A percentile compares a stretch with the other conserved stretches of the same genome.
These are phyloP conservation scores for Papilio xuthus DNA, from an alignment of 1,140 invertebrate genomes.

Conservation along the genomic window DNA sequence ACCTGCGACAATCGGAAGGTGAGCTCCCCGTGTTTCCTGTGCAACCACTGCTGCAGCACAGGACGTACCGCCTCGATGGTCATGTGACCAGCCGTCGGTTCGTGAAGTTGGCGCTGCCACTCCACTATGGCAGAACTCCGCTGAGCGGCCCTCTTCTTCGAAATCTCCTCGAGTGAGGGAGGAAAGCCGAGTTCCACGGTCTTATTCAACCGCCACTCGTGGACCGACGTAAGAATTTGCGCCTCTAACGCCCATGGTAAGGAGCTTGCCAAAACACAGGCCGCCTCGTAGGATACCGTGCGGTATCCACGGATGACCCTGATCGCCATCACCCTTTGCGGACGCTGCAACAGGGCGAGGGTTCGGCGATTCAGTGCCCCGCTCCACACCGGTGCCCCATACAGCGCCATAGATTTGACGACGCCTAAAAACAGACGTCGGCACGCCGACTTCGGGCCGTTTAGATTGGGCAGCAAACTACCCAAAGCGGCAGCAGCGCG, in stretches of 20 bases:
- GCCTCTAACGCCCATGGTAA: constrained; percentile 38
- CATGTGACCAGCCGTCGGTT: background rate
- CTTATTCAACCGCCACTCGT: too few relatives aligned
- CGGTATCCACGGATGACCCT: constrained; percentile 41
- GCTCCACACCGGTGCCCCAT: constrained; percentile 43
- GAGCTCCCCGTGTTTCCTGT: background rate
- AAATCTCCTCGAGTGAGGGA: too few relatives aligned
- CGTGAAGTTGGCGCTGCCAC: too few relatives aligned
- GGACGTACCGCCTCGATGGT: background rate
- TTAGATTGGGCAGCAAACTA: constrained; percentile 36
- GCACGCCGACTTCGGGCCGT: constrained; percentile 35
- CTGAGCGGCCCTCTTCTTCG: too few relatives aligned
- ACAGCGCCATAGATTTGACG: constrained; percentile 42
- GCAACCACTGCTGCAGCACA: background rate
- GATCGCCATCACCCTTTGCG: constrained; percentile 44
- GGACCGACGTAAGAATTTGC: constrained; percentile 12
- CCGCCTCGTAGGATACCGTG: constrained; percentile 43
- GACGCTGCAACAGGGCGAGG: constrained; percentile 25
- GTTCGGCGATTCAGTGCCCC: constrained; percentile 31
- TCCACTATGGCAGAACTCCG: too few relatives aligned
- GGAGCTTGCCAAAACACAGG: constrained; percentile 35
- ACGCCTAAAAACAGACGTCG: constrained; percentile 34
- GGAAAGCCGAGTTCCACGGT: too few relatives aligned
- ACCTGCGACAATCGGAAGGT: constrained; percentile 7
- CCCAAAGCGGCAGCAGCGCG: constrained; percentile 12